These are phyloP conservation scores for Prietella phreatophila DNA, from an alignment of 2,113 vertebrate genomes.

Conservation along the genomic window DNA sequence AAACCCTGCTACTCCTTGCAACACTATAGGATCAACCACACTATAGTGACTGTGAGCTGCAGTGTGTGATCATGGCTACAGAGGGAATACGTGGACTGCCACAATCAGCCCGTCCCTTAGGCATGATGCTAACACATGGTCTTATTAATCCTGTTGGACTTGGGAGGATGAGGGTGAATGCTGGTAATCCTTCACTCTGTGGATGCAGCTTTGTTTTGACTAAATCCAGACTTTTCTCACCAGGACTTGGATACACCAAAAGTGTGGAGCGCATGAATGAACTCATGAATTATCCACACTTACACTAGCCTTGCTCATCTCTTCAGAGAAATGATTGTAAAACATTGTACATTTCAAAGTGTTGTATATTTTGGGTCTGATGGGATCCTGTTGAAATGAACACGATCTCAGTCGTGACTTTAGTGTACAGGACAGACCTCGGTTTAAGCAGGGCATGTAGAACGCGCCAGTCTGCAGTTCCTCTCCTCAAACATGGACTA, in stretches of 20 bases:
- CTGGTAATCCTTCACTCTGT: conserved; percentile 19
- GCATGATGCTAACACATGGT: background rate
- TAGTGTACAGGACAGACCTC: conserved; percentile 37
- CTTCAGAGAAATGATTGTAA: conserved; percentile 61
- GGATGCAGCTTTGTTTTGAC: background rate
- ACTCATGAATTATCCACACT: conserved; percentile 18
- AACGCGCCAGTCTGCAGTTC: conserved; percentile 9
- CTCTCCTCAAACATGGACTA: conserved; percentile 19
- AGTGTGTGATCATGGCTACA: conserved; percentile 11
- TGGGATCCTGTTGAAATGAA: conserved; percentile 29
- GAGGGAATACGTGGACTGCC: conserved; percentile 14
- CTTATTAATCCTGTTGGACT: conserved; percentile 24
- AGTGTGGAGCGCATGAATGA: conserved; percentile 48
- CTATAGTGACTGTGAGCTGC: conserved; percentile 32
- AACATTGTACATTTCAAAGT: conserved; percentile 60
- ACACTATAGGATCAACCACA: conserved; percentile 31
- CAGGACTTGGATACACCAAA: conserved; percentile 33
- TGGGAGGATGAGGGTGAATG: conserved; percentile 3
- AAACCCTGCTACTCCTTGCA: conserved; percentile 1
- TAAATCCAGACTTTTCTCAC: conserved; percentile 21
- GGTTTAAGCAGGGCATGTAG: conserved; percentile 22
- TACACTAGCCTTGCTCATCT: conserved; percentile 39
- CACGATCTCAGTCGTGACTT: conserved; percentile 36
- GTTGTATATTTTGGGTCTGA: conserved; percentile 60
- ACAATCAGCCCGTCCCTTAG: conserved; percentile 2